Evolutionary conservation across 2,888 invertebrate species (phyloP), one percentile per base, ranked within the genome.

Genomic region (Exephanes ischioxanthus): DNA sequence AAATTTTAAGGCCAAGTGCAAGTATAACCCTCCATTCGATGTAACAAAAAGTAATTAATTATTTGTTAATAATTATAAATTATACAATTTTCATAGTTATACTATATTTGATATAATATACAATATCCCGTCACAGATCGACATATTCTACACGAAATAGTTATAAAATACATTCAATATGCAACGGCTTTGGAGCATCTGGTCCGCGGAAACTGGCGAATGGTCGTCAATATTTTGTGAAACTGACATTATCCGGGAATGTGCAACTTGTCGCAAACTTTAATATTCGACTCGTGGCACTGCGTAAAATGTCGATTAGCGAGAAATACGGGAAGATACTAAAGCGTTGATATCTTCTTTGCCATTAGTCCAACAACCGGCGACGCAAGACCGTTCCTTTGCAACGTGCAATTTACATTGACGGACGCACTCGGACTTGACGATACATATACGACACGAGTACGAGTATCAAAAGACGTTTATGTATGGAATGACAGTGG

Each of bases 381-480:
- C 55, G 37, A 37, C n/a, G 9, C 73, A 61, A 48, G 73, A 45
- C 73, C 26, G 45, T 37, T 63, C 26, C n/a, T 61, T 30, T 61
- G 11, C 61, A 7, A 22, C 9, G 22, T 55, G 3, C 26, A 58
- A 26, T 58, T 14, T 22, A 58, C 58, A 58, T 26, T 26, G 48
- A 6, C n/a, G 48, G 11, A 61, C 73, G 45, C 19, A 53, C 19
- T 3, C 51, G 2, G 53, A 53, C 70, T 71, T 33, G 71, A 70
- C 53, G 51, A 71, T 71, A 6, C 58, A 58, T 4, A 9, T 26
- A 16, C n/a, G 3, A 30, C 33, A 16, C n/a, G n/a, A 16, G n/a
- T 63, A n/a, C 16, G 63, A 63, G 30, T 58, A 73, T 41, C 26
- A n/a, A 73, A 33, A 72, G 55, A 19, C 41, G 2, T 72, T 72